Base-by-base conservation (phyloP, 1,140 invertebrate genomes). In the Anadara kagoshimensis region DNA sequence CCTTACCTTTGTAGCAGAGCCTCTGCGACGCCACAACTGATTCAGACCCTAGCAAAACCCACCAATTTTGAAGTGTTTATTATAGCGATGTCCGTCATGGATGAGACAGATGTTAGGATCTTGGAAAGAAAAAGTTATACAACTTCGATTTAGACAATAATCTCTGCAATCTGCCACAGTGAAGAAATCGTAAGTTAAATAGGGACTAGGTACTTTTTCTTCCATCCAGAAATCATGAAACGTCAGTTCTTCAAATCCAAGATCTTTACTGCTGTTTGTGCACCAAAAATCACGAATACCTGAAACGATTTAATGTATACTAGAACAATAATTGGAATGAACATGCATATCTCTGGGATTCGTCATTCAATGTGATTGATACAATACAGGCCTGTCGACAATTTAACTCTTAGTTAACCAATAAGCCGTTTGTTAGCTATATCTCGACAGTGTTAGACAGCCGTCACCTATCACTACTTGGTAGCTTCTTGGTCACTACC, bases 1-100 rank as follows among this genome's bases (percentile, higher is more conserved):
- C n/a, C 36, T 29, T 49, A 63, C 61, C 61, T 63, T 63, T 63
- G 49, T 47, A 63, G 26, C 61, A 63, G 16, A 63, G 44, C 26
- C 61, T 63, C 49, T 63, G 61, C 5, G 45, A 63, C 5, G 8
- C 26, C 2, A 63, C 1, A 4, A 5, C 14, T n/a, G 3, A 0
- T 2, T 26, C 4, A 12, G 11, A 20, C 22, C 16, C 43, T 16
- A 11, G 14, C 4, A 16, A 14, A 26, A 63, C 22, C 61, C 61
- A 63, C 61, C 61, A 63, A 20, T 22, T 44, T n/a, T 47, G 5
- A 12, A 63, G 0, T 47, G 11, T 12, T 8, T 43, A 8, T 20
- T 49, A 18, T 63, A 63, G 14, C 49, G 41, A 49, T 63, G 61
- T 18, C 61, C 61, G 24, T 49, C 22, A 26, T 63, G 61, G 14